Percentiles rank a stretch among this genome's conserved stretches.
phyloP scores from a whole-genome alignment of 37 sponge, comb jelly and placozoan genomes.

The Corticium candelabrum region DNA sequence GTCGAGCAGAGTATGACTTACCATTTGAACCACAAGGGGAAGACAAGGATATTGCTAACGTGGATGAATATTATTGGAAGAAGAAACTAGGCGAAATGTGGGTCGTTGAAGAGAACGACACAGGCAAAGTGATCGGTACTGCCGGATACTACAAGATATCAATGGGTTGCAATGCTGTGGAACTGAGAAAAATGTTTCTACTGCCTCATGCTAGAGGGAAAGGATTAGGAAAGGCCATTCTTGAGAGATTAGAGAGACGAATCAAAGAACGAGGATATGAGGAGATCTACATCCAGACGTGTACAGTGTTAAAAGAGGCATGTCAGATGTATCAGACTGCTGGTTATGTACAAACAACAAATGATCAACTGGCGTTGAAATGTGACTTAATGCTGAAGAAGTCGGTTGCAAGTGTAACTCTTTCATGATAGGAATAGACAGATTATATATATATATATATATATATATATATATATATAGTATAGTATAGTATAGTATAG shows the following conservation, averaged over 20 bases:
- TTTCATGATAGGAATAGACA: too few relatives aligned
- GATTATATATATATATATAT: too few relatives aligned
- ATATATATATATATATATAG: too few relatives aligned
- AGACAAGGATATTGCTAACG: slow-evolving; percentile 24
- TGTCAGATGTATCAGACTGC: slow-evolving; percentile 25
- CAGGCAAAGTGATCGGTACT: slow-evolving; percentile 25
- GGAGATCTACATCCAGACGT: slow-evolving; percentile 30
- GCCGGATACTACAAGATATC: slow-evolving; percentile 23
- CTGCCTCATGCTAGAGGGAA: slow-evolving; percentile 44
- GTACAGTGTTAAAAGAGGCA: slow-evolving; percentile 32
- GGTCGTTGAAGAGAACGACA: slow-evolving; percentile 18
- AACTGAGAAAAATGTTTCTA: slow-evolving; percentile 51
- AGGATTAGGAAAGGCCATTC: slow-evolving; percentile 27
- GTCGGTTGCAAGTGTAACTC: too few relatives aligned
- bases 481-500: too few relatives aligned
- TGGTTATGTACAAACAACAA: too few relatives aligned
- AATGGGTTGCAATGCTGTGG: slow-evolving; percentile 12
- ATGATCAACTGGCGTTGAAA: too few relatives aligned
- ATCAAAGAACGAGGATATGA: slow-evolving; percentile 32
- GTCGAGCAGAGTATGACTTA: slow-evolving; percentile 34
- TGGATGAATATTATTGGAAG: slow-evolving; percentile 29
- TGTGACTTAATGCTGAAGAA: too few relatives aligned
- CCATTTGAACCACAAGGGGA: slow-evolving; percentile 33
- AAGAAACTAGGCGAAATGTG: slow-evolving; percentile 34
- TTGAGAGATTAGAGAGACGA: slow-evolving; percentile 21